phyloP scores from a whole-genome alignment of 2,888 invertebrate genomes.

The Aradus depressus region DNA sequence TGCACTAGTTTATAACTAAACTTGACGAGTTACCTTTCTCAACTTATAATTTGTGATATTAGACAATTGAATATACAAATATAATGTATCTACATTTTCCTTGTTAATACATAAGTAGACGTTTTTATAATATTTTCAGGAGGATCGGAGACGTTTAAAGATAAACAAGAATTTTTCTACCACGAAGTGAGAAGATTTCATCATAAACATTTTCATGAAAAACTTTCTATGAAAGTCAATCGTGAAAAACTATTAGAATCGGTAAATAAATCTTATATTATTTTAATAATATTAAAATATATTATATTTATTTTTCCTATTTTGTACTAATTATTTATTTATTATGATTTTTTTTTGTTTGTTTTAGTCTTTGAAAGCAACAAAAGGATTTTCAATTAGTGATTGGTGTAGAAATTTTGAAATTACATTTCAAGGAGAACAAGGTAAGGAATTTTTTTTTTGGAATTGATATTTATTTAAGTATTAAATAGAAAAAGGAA shows the following conservation, averaged over 20 bases:
- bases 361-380: conserved; percentile 64
- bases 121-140: too few species aligned
- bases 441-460: conserved; percentile 46
- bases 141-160: conserved; percentile 88
- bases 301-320: background rate
- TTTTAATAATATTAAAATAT: background rate
- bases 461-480: background rate
- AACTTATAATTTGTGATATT: too few species aligned
- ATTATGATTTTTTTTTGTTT: conserved; percentile 10
- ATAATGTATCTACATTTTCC: too few species aligned
- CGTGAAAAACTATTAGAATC: conserved; percentile 71
- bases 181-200: conserved; percentile 74
- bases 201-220: conserved; percentile 77
- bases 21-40: too few species aligned
- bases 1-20: too few species aligned
- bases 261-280: conserved; percentile 37
- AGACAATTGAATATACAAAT: too few species aligned
- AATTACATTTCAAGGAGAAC: conserved; percentile 85
- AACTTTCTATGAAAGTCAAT: conserved; percentile 66
- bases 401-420: conserved; percentile 95
- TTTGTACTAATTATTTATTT: background rate
- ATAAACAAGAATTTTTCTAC: conserved; percentile 68
- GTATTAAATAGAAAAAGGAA: background rate
- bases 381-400: conserved; percentile 69
- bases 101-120: too few species aligned